Conservation (phyloP, 92 coral and sea anemone genomes). For the Phymanthus crucifer region DNA sequence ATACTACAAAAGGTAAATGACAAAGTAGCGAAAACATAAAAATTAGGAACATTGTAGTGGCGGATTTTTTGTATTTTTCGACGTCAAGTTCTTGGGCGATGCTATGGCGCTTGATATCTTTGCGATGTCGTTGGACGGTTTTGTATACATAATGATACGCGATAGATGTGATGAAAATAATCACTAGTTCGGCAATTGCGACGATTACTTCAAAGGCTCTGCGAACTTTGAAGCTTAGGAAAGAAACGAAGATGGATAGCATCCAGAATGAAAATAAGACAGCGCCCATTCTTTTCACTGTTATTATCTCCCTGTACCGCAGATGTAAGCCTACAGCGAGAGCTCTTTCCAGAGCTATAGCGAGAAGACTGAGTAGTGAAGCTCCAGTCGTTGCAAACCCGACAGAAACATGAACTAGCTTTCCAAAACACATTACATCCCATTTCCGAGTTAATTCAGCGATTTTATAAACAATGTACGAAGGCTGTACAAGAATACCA, state of each 20-base stretch:
- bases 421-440: constrained; percentile 37
- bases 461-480: constrained; percentile 37
- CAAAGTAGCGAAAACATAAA: constrained; percentile 59
- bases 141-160: constrained; percentile 59
- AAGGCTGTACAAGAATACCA: constrained; percentile 53
- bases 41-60: constrained; percentile 51
- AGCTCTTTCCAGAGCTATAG: constrained; percentile 51
- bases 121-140: constrained; percentile 52
- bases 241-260: constrained; percentile 19
- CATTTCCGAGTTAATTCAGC: constrained; percentile 37
- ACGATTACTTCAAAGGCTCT: constrained; percentile 43
- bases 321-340: constrained; percentile 52
- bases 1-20: constrained; percentile 46
- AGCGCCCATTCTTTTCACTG: constrained; percentile 22
- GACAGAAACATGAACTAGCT: constrained; percentile 42
- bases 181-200: constrained; percentile 10
- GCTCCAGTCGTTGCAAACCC: constrained; percentile 61
- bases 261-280: constrained; percentile 38
- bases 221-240: constrained; percentile 35
- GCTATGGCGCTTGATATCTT: constrained; percentile 29
- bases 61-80: constrained; percentile 51
- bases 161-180: constrained; percentile 41
- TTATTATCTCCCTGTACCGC: constrained; percentile 48
- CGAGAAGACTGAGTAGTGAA: constrained; percentile 49
- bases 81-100: constrained; percentile 29